Percentiles rank a stretch among this genome's conserved stretches.
These are phyloP conservation scores for Embiotoca jacksoni DNA, from an alignment of 2,113 vertebrate species.

Conservation along the genomic window DNA sequence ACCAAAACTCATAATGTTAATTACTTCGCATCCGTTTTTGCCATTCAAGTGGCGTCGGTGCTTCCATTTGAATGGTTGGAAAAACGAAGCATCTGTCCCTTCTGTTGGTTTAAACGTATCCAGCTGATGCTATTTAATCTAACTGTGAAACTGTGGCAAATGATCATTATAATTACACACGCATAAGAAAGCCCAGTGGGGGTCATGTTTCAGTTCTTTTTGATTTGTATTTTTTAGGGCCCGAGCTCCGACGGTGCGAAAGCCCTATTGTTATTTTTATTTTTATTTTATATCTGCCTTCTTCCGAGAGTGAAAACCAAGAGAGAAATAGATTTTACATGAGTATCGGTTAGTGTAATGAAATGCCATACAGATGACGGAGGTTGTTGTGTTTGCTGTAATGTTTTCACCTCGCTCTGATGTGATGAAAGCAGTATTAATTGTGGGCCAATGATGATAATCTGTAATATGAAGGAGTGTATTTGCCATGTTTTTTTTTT, in stretches of 20 bases:
- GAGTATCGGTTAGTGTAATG: too few species aligned
- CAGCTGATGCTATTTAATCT: not conserved
- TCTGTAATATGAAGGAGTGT: slow-evolving; percentile 49
- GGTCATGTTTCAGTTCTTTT: not conserved
- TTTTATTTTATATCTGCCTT: too few species aligned
- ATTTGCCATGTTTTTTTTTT: slow-evolving; percentile 20
- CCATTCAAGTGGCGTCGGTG: too few species aligned
- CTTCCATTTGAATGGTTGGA: too few species aligned
- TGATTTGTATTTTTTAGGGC: too few species aligned
- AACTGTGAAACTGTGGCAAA: slow-evolving; percentile 46
- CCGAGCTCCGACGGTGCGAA: too few species aligned
- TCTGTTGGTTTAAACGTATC: not conserved
- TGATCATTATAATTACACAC: not conserved
- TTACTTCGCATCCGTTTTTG: too few species aligned
- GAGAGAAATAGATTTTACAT: too few species aligned
- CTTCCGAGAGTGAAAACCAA: too few species aligned
- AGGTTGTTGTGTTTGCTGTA: too few species aligned
- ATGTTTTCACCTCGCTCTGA: not conserved
- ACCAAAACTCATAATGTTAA: not conserved
- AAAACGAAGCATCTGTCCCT: not conserved
- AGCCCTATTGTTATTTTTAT: too few species aligned
- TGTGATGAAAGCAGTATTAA: slow-evolving; percentile 29
- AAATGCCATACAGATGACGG: too few species aligned
- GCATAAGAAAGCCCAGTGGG: not conserved
- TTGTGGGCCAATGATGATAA: not conserved